phyloP scores from a whole-genome alignment of 1,140 invertebrate species.

The Glossosoma conforme region DNA sequence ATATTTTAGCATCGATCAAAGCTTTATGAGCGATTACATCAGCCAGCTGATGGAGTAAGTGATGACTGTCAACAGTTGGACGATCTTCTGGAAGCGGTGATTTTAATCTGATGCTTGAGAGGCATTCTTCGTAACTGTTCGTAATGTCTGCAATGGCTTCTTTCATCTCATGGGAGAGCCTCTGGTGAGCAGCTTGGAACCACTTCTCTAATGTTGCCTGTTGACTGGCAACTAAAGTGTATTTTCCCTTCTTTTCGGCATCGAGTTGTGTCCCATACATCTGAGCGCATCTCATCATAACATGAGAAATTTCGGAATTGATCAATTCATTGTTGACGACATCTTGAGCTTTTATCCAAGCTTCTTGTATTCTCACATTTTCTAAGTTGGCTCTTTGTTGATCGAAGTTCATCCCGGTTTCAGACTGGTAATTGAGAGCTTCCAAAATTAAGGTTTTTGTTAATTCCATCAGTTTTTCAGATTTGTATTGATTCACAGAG shows the following conservation, averaged over 20 bases:
- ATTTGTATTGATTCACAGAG: slow-evolving; percentile 60
- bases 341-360: slow-evolving; percentile 63
- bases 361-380: slow-evolving; percentile 54
- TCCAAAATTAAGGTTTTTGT: slow-evolving; percentile 61
- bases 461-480: slow-evolving; percentile 61
- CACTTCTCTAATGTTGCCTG: slow-evolving; percentile 61
- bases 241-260: slow-evolving; percentile 44
- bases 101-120: slow-evolving; percentile 39
- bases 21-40: slow-evolving; percentile 73
- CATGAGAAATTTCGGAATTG: slow-evolving; percentile 67
- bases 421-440: slow-evolving; percentile 54
- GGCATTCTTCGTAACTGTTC: slow-evolving; percentile 57
- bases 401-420: slow-evolving; percentile 38
- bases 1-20: slow-evolving; percentile 58
- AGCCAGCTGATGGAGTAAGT: slow-evolving; percentile 62
- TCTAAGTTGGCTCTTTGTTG: slow-evolving; percentile 38
- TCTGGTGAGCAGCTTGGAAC: slow-evolving; percentile 63
- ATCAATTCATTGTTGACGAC: slow-evolving; percentile 66
- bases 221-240: slow-evolving; percentile 56
- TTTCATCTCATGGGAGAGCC: slow-evolving; percentile 64
- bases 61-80: slow-evolving; percentile 46
- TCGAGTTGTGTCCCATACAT: slow-evolving; percentile 55
- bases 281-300: slow-evolving; percentile 61
- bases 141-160: slow-evolving; percentile 60
- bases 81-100: slow-evolving; percentile 45